These are phyloP conservation scores for Camponotus vicinus DNA, from an alignment of 1,140 invertebrate genomes.

Conservation along the genomic window DNA sequence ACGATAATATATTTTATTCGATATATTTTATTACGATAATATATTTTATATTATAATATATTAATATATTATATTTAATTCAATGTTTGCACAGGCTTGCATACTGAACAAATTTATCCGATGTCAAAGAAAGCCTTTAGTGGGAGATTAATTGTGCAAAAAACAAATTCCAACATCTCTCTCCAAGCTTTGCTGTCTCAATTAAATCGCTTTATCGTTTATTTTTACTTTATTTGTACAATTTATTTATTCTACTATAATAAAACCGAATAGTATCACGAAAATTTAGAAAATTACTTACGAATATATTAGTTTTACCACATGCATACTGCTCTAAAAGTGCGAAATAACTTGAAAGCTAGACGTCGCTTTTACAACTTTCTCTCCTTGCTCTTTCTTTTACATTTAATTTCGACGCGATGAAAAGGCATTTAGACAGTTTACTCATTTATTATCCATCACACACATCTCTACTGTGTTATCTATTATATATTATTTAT, in stretches of 20 bases:
- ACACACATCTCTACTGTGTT: too few species aligned
- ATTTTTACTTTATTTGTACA: neutral
- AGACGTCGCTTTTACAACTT: conserved; percentile 5
- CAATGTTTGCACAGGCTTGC: neutral
- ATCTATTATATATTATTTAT: neutral
- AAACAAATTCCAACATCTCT: conserved; percentile 2
- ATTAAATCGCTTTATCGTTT: neutral
- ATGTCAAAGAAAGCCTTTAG: conserved; percentile 6
- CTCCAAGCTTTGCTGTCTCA: neutral
- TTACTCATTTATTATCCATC: neutral
- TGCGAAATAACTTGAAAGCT: conserved; percentile 22
- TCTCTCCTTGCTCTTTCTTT: neutral
- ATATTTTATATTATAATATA: neutral
- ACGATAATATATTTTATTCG: too few species aligned
- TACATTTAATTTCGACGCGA: neutral
- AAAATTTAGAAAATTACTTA: conserved; percentile 42
- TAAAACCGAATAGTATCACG: conserved; percentile 23
- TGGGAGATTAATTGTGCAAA: neutral
- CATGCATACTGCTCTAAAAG: conserved; percentile 13
- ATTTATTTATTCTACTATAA: conserved; percentile 10
- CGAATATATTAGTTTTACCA: conserved; percentile 6
- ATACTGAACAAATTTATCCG: neutral
- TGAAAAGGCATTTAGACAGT: neutral
- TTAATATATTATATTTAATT: too few species aligned
- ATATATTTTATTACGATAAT: too few species aligned